Base-by-base conservation (phyloP, 2,888 invertebrate genomes). In the Ormyrus nitidulus region DNA sequence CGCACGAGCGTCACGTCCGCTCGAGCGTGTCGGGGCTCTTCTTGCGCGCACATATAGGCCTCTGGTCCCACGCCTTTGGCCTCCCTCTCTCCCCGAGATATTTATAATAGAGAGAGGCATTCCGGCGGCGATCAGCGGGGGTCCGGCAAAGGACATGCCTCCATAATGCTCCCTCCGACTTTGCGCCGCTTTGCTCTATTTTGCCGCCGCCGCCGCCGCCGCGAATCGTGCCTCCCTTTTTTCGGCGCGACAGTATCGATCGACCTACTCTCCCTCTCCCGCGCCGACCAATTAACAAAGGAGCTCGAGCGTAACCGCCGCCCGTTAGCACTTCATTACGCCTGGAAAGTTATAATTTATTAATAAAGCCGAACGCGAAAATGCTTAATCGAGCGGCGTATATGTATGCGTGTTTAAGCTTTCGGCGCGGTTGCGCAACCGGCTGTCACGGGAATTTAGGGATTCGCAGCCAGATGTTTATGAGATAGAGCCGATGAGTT, bases 71-170 rank as follows among this genome's bases (percentile, higher is more conserved):
- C 86, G 86, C 86, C 86, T 87, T 84, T 84, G 82, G 84, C 81
- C 86, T 85, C 85, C 84, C 83, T 85, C 34, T 34, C 34, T 34
- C 34, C 84, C 85, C 83, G 84, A 85, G 87, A 88, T 88, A 87
- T 88, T 87, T 87, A 87, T 87, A 88, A 87, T 87, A 87, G 87
- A 84, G 76, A 69, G 59, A 58, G 65, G 87, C 85, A 87, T 86
- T 87, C 86, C 87, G 84, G 87, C 86, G 87, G 86, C 65, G 76
- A 69, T 76, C 76, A 76, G 76, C 76, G 69, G 76, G 76, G 76
- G 76, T 86, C 86, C 86, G 82, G 77, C 74, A 85, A 85, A 86
- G 86, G 88, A 88, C 87, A 87, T 86, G 87, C 85, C 86, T 86
- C 83, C 86, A 85, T 86, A 86, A 87, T 87, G 86, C 84, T 84